Conservation (phyloP, 2,888 invertebrate species). For the Rhyacophila evoluta region DNA sequence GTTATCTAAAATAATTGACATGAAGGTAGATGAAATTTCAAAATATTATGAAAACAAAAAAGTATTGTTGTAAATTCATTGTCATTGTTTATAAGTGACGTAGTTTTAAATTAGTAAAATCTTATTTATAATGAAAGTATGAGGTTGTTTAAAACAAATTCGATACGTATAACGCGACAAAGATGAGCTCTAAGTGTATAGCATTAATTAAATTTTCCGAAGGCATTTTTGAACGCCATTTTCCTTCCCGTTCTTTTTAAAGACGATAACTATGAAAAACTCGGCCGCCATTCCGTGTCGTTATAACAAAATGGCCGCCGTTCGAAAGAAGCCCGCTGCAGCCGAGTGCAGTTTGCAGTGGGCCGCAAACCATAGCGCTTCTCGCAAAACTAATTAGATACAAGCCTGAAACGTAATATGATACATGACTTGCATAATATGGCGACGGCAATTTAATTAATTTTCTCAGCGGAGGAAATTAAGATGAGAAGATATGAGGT, state of each 20-base stretch:
- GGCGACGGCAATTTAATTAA: slow-evolving; percentile 56
- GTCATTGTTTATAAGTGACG: no score
- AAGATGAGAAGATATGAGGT: slow-evolving; percentile 56
- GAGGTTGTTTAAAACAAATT: not conserved
- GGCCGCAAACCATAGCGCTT: slow-evolving; percentile 25
- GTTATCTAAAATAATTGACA: no score
- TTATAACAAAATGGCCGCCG: slow-evolving; percentile 30
- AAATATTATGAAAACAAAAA: no score
- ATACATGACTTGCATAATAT: slow-evolving; percentile 56
- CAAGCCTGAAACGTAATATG: slow-evolving; percentile 56
- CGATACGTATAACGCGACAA: not conserved
- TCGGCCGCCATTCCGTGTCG: slow-evolving; percentile 22
- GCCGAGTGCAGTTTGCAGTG: slow-evolving; percentile 27
- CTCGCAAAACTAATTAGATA: slow-evolving; percentile 55
- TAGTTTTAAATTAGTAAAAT: no score
- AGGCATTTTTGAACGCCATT: slow-evolving; percentile 5
- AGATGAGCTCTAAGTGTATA: not conserved
- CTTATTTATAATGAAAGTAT: not conserved
- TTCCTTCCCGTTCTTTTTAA: not conserved
- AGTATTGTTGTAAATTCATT: no score
- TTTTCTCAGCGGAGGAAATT: slow-evolving; percentile 56
- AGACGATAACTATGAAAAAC: slow-evolving; percentile 5
- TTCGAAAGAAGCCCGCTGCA: slow-evolving; percentile 27
- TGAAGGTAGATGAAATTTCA: no score
- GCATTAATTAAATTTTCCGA: not conserved